Conservation (phyloP, 2,797 vertebrate genomes). For the Botia kubotai region DNA sequence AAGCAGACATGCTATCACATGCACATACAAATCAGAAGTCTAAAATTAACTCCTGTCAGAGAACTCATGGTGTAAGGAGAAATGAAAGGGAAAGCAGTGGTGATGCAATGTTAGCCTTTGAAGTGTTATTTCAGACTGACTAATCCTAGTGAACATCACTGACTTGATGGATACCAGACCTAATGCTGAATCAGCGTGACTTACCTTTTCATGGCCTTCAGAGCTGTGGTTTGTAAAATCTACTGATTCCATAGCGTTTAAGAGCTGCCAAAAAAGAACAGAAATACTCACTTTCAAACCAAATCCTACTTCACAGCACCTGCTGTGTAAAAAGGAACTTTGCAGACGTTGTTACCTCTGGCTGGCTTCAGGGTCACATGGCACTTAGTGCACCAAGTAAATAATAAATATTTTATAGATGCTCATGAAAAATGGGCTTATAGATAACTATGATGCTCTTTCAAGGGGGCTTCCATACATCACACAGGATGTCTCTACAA, state of each 20-base stretch:
- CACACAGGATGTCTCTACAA: conserved; percentile 8
- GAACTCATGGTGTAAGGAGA: conserved; percentile 10
- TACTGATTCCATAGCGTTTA: conserved; percentile 54
- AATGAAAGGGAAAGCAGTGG: not conserved
- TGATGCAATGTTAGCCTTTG: conserved; percentile 9
- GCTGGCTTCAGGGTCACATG: not conserved
- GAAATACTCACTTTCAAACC: not conserved
- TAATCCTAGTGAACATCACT: not conserved
- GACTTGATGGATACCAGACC: not conserved
- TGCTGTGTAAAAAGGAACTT: not conserved
- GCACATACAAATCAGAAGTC: conserved; percentile 15
- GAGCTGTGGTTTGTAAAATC: conserved; percentile 54
- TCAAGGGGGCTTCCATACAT: conserved; percentile 11
- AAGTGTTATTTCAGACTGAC: not conserved
- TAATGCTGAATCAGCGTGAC: not conserved
- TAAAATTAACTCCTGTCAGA: conserved; percentile 30
- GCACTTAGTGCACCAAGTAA: not conserved
- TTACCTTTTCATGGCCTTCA: conserved; percentile 61
- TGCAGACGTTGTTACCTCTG: not conserved
- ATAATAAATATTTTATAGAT: conserved; percentile 23
- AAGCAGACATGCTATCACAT: not conserved
- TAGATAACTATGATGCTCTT: conserved; percentile 23
- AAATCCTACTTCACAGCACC: not conserved
- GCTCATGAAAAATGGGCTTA: conserved; percentile 13
- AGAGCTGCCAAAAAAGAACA: conserved; percentile 52